Evolutionary conservation across 2,888 invertebrate species (phyloP).

Genomic region (Zootermopsis nevadensis): DNA sequence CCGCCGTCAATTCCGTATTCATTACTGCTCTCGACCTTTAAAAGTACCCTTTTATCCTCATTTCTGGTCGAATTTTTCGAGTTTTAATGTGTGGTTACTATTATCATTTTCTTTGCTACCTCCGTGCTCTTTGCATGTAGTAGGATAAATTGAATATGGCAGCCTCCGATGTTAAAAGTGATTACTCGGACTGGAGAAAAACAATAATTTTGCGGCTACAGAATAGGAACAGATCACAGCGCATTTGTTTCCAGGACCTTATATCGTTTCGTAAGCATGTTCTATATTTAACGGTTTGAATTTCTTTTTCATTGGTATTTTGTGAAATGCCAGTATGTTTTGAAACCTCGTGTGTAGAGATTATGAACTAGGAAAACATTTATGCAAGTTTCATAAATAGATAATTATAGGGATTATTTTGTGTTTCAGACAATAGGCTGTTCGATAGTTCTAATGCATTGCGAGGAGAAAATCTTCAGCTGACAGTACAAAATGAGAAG

Average conservation of each 20-base stretch:
- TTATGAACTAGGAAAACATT: neutral
- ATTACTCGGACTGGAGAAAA: slow-evolving; percentile 72
- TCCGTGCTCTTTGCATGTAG: neutral
- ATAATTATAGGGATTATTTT: slow-evolving; percentile 41
- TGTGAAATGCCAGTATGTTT: neutral
- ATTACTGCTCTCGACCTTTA: no score
- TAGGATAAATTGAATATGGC: slow-evolving; percentile 49
- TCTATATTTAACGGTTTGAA: slow-evolving; percentile 51
- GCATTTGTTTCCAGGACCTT: slow-evolving; percentile 80
- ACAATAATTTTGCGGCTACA: slow-evolving; percentile 77
- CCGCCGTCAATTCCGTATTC: no score
- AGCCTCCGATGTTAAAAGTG: slow-evolving; percentile 43
- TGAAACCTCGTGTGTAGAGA: neutral
- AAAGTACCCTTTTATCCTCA: no score
- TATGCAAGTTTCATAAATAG: neutral
- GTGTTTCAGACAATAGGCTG: slow-evolving; percentile 81
- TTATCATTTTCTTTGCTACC: no score
- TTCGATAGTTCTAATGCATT: slow-evolving; percentile 86
- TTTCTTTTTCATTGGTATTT: slow-evolving; percentile 10
- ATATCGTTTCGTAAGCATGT: slow-evolving; percentile 81
- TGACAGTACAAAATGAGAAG: slow-evolving; percentile 88
- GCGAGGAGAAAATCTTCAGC: slow-evolving; percentile 84
- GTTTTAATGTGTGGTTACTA: no score
- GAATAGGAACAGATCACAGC: slow-evolving; percentile 80
- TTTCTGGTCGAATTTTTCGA: no score